These are phyloP conservation scores for Mythimna loreyi DNA, from an alignment of 2,888 invertebrate species.

Conservation along the genomic window DNA sequence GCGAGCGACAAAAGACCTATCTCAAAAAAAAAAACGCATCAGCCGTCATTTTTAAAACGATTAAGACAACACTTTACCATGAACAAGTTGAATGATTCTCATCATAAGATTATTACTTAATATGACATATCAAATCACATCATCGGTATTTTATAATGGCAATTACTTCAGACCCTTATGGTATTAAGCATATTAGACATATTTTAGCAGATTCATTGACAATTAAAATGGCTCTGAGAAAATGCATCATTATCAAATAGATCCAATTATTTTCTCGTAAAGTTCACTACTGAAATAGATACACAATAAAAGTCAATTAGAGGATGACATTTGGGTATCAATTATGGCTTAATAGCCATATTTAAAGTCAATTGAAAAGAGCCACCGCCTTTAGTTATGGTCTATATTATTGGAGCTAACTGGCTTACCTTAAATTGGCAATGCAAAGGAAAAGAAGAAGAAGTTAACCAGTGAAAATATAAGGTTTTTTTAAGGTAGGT, in stretches of 20 bases:
- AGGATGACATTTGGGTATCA: constrained; percentile 26
- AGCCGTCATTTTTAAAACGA: background rate
- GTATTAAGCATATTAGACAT: constrained; percentile 14
- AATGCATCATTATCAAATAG: constrained; percentile 29
- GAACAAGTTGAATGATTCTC: background rate
- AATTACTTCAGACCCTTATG: constrained; percentile 34
- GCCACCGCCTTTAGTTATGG: background rate
- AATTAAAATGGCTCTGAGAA: constrained; percentile 15
- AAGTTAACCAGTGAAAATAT: no score
- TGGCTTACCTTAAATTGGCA: no score
- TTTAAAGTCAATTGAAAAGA: constrained; percentile 2
- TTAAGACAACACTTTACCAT: background rate
- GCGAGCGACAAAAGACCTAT: no score
- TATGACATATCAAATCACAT: constrained; percentile 18
- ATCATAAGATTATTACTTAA: constrained; percentile 10
- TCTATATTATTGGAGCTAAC: no score
- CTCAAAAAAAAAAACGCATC: no score
- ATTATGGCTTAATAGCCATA: background rate
- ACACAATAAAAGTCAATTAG: constrained; percentile 37
- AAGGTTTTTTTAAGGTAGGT: no score
- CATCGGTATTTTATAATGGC: constrained; percentile 10
- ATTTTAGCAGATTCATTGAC: constrained; percentile 1
- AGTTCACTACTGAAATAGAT: constrained; percentile 40
- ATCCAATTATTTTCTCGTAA: constrained; percentile 26
- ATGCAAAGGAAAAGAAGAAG: no score